Conservation (phyloP, 2,888 invertebrate genomes). For the Hetaerina titia region DNA sequence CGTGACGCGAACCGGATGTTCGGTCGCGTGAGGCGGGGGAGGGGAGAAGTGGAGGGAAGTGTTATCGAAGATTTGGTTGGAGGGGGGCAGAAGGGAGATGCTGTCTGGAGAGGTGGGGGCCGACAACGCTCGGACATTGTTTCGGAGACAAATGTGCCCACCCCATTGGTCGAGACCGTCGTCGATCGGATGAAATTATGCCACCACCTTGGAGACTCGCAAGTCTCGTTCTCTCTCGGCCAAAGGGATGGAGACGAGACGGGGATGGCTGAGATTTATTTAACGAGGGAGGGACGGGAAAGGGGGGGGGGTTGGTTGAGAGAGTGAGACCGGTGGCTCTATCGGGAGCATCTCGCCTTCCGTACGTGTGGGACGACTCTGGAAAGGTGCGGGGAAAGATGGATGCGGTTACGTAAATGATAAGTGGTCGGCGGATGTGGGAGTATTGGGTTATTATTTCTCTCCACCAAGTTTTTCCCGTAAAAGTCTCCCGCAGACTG, state of each 20-base stretch:
- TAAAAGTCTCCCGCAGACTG: too few species aligned
- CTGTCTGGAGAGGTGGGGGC: neutral
- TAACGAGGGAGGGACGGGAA: too few species aligned
- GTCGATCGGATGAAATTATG: conserved; percentile 4
- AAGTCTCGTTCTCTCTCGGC: neutral
- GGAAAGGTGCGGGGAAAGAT: too few species aligned
- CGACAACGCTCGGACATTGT: too few species aligned
- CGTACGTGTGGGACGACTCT: too few species aligned
- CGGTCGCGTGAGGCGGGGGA: neutral
- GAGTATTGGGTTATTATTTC: too few species aligned
- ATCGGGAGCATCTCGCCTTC: too few species aligned
- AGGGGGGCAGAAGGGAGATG: neutral
- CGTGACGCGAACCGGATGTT: neutral
- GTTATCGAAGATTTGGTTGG: neutral
- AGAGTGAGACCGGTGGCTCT: too few species aligned
- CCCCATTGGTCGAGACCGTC: neutral
- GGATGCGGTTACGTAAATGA: too few species aligned
- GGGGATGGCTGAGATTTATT: neutral
- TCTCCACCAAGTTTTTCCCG: too few species aligned
- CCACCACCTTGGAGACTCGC: neutral
- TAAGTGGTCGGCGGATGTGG: too few species aligned
- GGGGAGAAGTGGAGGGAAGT: neutral
- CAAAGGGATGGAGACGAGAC: neutral
- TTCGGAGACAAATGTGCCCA: neutral
- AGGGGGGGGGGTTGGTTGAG: too few species aligned